Percentiles rank a stretch among this genome's conserved stretches.
phyloP scores from a whole-genome alignment of 1,140 invertebrate genomes.

The Monomorium pharaonis region DNA sequence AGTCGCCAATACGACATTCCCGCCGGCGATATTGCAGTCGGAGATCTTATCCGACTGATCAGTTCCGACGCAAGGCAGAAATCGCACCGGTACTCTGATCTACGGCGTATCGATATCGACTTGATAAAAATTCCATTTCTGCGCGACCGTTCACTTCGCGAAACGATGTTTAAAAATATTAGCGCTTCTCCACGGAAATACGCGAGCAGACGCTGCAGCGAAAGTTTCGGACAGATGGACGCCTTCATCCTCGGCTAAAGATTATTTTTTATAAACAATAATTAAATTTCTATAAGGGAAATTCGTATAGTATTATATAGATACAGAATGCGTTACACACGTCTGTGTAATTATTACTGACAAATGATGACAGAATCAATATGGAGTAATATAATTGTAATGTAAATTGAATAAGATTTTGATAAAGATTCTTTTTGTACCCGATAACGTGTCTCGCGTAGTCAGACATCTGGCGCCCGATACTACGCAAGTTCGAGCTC shows the following conservation, averaged over 20 bases:
- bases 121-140: slow-evolving; percentile 60
- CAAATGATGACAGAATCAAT: neutral
- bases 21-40: slow-evolving; percentile 44
- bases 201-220: neutral
- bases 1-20: slow-evolving; percentile 44
- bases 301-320: too few relatives aligned
- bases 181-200: neutral
- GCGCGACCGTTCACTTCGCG: slow-evolving; percentile 26
- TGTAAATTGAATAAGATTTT: slow-evolving; percentile 9
- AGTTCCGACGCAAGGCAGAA: slow-evolving; percentile 10
- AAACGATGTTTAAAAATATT: slow-evolving; percentile 47
- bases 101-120: slow-evolving; percentile 43
- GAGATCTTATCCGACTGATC: slow-evolving; percentile 55
- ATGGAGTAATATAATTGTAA: neutral
- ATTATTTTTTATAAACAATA: neutral
- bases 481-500: slow-evolving; percentile 30
- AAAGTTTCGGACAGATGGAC: neutral
- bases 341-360: neutral
- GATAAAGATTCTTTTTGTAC: slow-evolving; percentile 9
- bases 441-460: slow-evolving; percentile 22
- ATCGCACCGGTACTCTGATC: slow-evolving; percentile 31
- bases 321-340: too few relatives aligned
- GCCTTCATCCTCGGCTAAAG: neutral
- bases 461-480: slow-evolving; percentile 43
- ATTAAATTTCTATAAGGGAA: neutral